Evolutionary conservation across 2,113 vertebrate genomes (phyloP), one percentile per base, ranked within the genome.

Genomic region (Mus spicilegus): DNA sequence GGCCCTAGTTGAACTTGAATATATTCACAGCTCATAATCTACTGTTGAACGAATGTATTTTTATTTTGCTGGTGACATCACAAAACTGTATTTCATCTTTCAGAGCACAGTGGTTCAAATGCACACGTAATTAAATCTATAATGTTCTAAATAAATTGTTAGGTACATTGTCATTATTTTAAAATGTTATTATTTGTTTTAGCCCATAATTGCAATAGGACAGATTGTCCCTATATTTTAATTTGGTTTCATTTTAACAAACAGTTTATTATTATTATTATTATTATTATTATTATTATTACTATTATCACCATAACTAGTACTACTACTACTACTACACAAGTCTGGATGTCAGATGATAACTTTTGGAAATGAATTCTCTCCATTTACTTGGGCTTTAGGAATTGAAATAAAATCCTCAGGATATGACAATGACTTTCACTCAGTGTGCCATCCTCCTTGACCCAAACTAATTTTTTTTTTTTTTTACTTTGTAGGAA

Each of bases 161-260:
- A 49, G 42, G 30, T 67, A 80, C 7, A 70, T 75, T 4, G 5
- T 16, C 73, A 7, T 85, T 69, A 86, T 81, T 69, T 8, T 51
- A 86, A 76, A 82, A 16, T 14, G 1, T 67, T 67, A 7, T 72
- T 5, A 87, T n/a, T 3, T 61, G 36, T 63, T 80, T 89, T 86
- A 92, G 91, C 12, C 8, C 46, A 92, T 19, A 80, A 91, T 22
- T 88, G 69, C 46, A 51, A 72, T 85, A 72, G 10, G 70, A 54
- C 33, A 85, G 10, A 36, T 58, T 77, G 1, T 51, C 7, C 5
- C 22, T 89, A 69, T 0, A 89, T 94, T 92, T 95, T 51, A 85
- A 70, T 67, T 92, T 78, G 61, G 36, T 92, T 92, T 93, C 75
- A 86, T 36, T 77, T 3, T 77, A 42, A 93, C 11, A 82, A 93